phyloP scores from a whole-genome alignment of 2,888 invertebrate species.

The Isotomurus palustris region DNA sequence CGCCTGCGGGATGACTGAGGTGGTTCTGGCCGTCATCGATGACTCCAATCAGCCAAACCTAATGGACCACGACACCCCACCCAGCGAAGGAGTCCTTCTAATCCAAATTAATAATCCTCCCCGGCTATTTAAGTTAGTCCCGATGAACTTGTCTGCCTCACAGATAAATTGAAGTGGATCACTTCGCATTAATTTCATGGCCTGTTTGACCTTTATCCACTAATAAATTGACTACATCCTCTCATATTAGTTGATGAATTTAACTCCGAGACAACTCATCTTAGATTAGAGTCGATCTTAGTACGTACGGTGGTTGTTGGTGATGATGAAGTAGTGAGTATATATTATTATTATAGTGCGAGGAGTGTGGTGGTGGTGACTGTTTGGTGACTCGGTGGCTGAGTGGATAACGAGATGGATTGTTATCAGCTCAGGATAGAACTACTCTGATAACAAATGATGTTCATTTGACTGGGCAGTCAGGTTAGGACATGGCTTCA shows the following conservation, averaged over 20 bases:
- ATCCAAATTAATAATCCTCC: too few species aligned
- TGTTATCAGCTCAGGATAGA: constrained; percentile 41
- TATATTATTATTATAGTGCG: not conserved
- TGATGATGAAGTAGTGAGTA: not conserved
- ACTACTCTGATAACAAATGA: constrained; percentile 46
- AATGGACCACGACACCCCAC: constrained; percentile 15
- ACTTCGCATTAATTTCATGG: constrained; percentile 8
- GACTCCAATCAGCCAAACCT: constrained; percentile 8
- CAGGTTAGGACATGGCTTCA: constrained; percentile 42
- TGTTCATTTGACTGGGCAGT: constrained; percentile 45
- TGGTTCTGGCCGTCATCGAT: too few species aligned
- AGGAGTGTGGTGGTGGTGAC: not conserved
- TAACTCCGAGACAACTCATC: not conserved
- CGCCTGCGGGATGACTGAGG: too few species aligned
- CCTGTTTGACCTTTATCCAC: not conserved
- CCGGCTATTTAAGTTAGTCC: too few species aligned
- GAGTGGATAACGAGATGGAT: constrained; percentile 40
- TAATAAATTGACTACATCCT: constrained; percentile 12
- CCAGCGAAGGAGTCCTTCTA: too few species aligned
- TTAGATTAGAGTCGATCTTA: too few species aligned
- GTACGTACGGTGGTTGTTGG: not conserved
- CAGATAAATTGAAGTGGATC: constrained; percentile 12
- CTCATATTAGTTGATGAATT: constrained; percentile 12
- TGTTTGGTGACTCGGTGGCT: constrained; percentile 11
- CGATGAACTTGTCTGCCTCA: not conserved